Base-by-base conservation (phyloP, 1,140 invertebrate genomes). In the Drosophila virilis region DNA sequence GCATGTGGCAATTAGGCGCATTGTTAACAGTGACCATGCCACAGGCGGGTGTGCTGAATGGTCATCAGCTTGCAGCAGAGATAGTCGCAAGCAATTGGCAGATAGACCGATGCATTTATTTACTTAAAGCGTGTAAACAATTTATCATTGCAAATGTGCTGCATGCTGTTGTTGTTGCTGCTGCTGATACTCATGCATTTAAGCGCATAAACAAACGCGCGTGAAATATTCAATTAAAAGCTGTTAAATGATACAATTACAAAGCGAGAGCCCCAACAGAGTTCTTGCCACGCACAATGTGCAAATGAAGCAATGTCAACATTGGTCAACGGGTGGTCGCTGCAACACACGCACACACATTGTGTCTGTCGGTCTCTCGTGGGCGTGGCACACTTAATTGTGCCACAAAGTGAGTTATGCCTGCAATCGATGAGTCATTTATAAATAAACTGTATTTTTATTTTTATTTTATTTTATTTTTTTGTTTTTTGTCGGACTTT, bases 201-300 rank as follows among this genome's bases (percentile, higher is more conserved):
- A 74, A 81, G 60, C 58, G 64, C 64, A 80, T 66, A 78, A 81
- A 73, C 82, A 76, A 69, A 68, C 70, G 28, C 59, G 43, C 45
- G 76, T 69, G 83, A 79, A 79, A 88, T 88, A 86, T 86, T 86
- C 82, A 86, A 86, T 86, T 86, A 86, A 85, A 88, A 64, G 76
- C 68, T 77, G 83, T 86, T 81, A 85, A 85, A 78, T 72, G 78
- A 81, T 81, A 86, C 82, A 81, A 86, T 86, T 81, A 86, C 78
- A 81, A 65, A 69, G 62, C 66, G 54, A 43, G 8, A 64, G 59
- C 40, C 55, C 15, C 42, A 40, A 40, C 45, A 43, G 33, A 38
- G 32, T n/a, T 9, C 28, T 15, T 45, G 67, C 45, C 50, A 48
- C 65, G 72, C 33, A 76, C 61, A 35, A 62, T 70, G 48, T 71